Evolutionary conservation across 2,888 invertebrate species (phyloP).

Genomic region (Leucophora obtusa): DNA sequence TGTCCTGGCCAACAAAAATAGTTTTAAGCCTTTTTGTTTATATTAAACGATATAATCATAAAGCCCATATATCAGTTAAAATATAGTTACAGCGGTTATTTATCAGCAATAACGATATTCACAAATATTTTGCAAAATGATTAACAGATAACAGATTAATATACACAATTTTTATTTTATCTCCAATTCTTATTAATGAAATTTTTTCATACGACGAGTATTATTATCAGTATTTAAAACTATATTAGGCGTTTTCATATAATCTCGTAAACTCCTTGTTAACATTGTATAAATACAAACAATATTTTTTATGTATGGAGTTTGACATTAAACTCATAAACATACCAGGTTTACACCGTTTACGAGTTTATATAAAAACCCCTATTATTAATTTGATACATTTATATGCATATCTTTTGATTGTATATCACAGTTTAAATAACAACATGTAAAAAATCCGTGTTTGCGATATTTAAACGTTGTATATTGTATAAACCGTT

Average conservation of each 20-base stretch:
- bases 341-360: too few species aligned
- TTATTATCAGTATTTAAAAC: conserved; percentile 39
- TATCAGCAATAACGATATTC: background rate
- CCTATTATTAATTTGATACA: conserved; percentile 18
- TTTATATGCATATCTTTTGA: conserved; percentile 45
- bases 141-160: background rate
- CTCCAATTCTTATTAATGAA: background rate
- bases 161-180: background rate
- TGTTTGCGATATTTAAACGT: conserved; percentile 26
- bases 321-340: too few species aligned
- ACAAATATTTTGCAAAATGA: background rate
- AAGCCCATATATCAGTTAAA: background rate
- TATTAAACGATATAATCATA: background rate
- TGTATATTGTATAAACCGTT: conserved; percentile 29
- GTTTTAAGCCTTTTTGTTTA: background rate
- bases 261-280: too few species aligned
- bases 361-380: conserved; percentile 52
- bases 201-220: background rate
- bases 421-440: conserved; percentile 46
- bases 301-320: too few species aligned
- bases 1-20: background rate
- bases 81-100: background rate
- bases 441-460: background rate
- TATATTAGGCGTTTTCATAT: background rate
- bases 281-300: too few species aligned